phyloP scores from a whole-genome alignment of 2,888 invertebrate genomes.

The Mesochorus sp. region DNA sequence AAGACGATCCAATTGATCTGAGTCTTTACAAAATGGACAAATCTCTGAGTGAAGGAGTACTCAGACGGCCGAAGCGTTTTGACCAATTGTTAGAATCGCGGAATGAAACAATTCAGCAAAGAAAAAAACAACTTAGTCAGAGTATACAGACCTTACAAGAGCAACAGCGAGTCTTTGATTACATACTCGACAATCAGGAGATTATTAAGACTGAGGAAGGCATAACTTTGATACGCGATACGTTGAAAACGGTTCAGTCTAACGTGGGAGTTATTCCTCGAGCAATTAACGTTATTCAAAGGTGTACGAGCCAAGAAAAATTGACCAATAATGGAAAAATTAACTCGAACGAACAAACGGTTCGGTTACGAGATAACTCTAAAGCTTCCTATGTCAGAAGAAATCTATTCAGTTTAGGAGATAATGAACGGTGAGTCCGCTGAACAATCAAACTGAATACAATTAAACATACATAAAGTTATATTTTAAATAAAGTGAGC shows the following conservation, averaged over 20 bases:
- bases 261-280: too few relatives aligned
- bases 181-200: slow-evolving; percentile 73
- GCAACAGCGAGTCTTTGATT: slow-evolving; percentile 76
- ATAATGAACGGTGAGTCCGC: slow-evolving; percentile 73
- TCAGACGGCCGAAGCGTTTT: slow-evolving; percentile 66
- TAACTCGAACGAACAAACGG: slow-evolving; percentile 50
- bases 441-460: too few relatives aligned
- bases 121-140: slow-evolving; percentile 72
- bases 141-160: slow-evolving; percentile 79
- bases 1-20: slow-evolving; percentile 62
- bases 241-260: slow-evolving; percentile 63
- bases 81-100: slow-evolving; percentile 63
- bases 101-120: slow-evolving; percentile 60
- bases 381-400: slow-evolving; percentile 69
- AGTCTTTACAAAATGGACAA: slow-evolving; percentile 76
- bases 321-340: background rate
- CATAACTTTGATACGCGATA: slow-evolving; percentile 67
- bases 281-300: too few relatives aligned
- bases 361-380: slow-evolving; percentile 51
- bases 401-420: slow-evolving; percentile 73
- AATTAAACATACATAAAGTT: too few relatives aligned
- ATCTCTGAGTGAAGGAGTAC: slow-evolving; percentile 76
- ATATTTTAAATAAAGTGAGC: too few relatives aligned
- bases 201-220: slow-evolving; percentile 71
- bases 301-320: too few relatives aligned